These are phyloP conservation scores for Euwallacea similis DNA, from an alignment of 1,140 invertebrate genomes.

Conservation along the genomic window DNA sequence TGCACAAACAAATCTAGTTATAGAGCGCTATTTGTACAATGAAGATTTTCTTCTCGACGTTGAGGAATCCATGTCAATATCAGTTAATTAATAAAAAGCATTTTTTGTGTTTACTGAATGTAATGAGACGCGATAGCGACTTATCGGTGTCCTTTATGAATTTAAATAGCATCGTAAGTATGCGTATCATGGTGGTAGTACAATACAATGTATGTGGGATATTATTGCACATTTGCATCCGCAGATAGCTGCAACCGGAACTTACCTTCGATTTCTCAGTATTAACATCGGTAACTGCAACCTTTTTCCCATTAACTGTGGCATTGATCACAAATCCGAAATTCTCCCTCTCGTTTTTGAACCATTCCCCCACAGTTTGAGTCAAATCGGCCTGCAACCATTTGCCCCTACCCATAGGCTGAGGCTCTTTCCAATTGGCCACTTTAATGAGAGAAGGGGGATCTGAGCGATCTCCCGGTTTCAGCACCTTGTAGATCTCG, in stretches of 20 bases:
- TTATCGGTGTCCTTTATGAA: slow-evolving; percentile 32
- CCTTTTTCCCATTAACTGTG: slow-evolving; percentile 54
- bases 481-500: slow-evolving; percentile 50
- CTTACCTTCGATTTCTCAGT: slow-evolving; percentile 45
- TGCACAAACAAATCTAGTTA: no score
- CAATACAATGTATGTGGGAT: background rate
- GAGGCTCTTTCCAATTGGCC: slow-evolving; percentile 41
- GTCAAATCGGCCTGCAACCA: slow-evolving; percentile 77
- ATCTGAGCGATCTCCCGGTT: slow-evolving; percentile 42
- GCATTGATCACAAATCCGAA: slow-evolving; percentile 75
- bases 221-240: slow-evolving; percentile 1
- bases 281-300: slow-evolving; percentile 45
- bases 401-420: slow-evolving; percentile 58
- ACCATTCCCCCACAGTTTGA: slow-evolving; percentile 76
- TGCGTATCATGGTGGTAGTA: background rate
- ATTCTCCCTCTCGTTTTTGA: slow-evolving; percentile 69
- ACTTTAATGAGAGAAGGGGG: slow-evolving; percentile 41
- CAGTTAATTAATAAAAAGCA: slow-evolving; percentile 5
- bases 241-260: background rate
- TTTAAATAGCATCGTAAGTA: slow-evolving; percentile 16
- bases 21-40: no score
- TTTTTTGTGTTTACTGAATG: slow-evolving; percentile 24
- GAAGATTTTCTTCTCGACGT: no score
- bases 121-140: background rate
- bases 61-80: slow-evolving; percentile 21